Percentiles rank a stretch among this genome's conserved stretches.
Evolutionary conservation across 2,888 invertebrate species (phyloP).

Genomic region (Tipula confusa): DNA sequence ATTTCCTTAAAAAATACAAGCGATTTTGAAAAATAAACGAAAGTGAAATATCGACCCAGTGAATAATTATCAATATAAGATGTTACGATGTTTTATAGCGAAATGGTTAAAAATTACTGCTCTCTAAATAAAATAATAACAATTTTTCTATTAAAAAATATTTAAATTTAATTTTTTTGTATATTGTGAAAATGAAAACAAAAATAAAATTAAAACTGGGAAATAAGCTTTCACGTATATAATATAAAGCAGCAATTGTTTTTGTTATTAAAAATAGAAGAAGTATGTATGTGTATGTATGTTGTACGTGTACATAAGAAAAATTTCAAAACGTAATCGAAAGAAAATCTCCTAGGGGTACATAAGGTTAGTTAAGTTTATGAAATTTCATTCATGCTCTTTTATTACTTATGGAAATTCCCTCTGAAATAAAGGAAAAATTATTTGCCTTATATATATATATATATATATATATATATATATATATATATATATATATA

Average conservation of each 20-base stretch:
- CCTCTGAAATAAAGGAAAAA: neutral
- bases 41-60: too few species aligned
- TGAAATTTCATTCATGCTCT: neutral
- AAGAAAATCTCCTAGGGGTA: neutral
- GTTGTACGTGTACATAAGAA: neutral
- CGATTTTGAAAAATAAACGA: too few species aligned
- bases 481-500: too few species aligned
- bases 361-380: neutral
- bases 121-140: neutral
- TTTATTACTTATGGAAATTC: neutral
- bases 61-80: too few species aligned
- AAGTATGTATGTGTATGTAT: neutral
- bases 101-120: too few species aligned
- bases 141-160: neutral
- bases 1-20: too few species aligned
- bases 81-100: too few species aligned
- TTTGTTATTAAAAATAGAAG: neutral
- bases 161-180: neutral
- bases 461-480: too few species aligned
- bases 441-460: too few species aligned
- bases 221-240: neutral
- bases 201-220: neutral
- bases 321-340: neutral
- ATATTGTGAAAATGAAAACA: neutral
- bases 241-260: neutral